Base-by-base conservation (phyloP, 2,888 invertebrate genomes). In the Sylvicola fuscatus region DNA sequence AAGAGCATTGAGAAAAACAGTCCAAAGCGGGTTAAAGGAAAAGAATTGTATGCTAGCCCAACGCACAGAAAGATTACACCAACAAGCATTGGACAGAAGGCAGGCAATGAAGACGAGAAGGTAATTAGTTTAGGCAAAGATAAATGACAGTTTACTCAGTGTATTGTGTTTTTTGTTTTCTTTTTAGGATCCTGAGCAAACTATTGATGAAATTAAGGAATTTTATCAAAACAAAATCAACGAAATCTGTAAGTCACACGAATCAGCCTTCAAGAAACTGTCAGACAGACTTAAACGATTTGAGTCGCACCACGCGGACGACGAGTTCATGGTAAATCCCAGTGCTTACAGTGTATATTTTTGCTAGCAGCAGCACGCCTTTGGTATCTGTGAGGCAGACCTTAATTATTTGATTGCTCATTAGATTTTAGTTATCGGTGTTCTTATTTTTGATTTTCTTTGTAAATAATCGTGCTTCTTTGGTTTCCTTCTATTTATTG, bases 31-130 rank as follows among this genome's bases (percentile, higher is more conserved):
- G 48, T 50, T 12, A 49, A 49, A 15, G 48, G 51, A 16, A 53
- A 54, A n/a, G 54, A 53, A 26, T 39, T 59, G 1, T 39, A 57
- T 31, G 46, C 54, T 2, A 56, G 56, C 44, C 58, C 58, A 4
- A 55, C 54, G 28, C 55, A 58, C 43, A 45, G 57, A 2, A 56
- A 58, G 42, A 49, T 58, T 40, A 58, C 57, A n/a, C 58, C 58
- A 3, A 44, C 42, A 2, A 33, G 32, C 14, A 37, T 40, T 11
- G 34, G 35, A 7, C 17, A 29, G 2, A 14, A 33, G 26, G n/a
- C 29, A 16, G 32, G 14, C 16, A 27, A 21, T 15, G 27, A 21
- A n/a, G 30, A 17, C 14, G 13, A 27, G 8, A 26, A 34, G 34
- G 34, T 34, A 26, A 26, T 5, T 33, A 6, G 4, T 21, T 21